Evolutionary conservation across 2,888 invertebrate genomes (phyloP).

Genomic region (Tetropium fuscum): DNA sequence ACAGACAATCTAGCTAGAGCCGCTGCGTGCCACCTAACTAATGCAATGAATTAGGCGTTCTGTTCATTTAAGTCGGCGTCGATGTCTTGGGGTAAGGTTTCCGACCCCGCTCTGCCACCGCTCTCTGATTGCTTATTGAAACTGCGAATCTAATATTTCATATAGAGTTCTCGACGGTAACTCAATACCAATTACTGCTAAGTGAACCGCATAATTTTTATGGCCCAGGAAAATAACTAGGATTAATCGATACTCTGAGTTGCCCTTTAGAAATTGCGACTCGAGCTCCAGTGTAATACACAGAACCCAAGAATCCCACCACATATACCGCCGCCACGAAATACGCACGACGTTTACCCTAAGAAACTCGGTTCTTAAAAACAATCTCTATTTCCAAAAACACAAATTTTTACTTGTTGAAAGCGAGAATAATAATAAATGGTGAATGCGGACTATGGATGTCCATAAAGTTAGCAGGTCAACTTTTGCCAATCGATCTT

Average conservation of each 20-base stretch:
- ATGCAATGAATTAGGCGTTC: slow-evolving; percentile 31
- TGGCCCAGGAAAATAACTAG: slow-evolving; percentile 31
- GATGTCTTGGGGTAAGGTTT: slow-evolving; percentile 25
- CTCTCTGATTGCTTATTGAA: slow-evolving; percentile 36
- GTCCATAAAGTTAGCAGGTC: no score
- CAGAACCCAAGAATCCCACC: no score
- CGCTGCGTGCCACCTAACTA: slow-evolving; percentile 18
- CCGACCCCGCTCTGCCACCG: slow-evolving; percentile 24
- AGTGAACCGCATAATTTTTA: slow-evolving; percentile 43
- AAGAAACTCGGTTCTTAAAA: no score
- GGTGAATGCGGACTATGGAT: no score
- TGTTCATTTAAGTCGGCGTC: slow-evolving; percentile 28
- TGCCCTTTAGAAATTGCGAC: not conserved
- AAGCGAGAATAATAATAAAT: no score
- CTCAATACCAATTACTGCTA: slow-evolving; percentile 43
- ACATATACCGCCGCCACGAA: no score
- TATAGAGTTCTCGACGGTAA: slow-evolving; percentile 28
- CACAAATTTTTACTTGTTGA: no score
- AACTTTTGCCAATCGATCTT: no score
- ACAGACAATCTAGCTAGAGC: not conserved
- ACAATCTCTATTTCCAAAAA: no score
- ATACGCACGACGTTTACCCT: no score
- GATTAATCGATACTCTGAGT: slow-evolving; percentile 7
- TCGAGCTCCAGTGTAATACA: no score
- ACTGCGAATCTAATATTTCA: slow-evolving; percentile 27